These are phyloP conservation scores for Patella depressa DNA, from an alignment of 2,888 invertebrate species.

Conservation along the genomic window DNA sequence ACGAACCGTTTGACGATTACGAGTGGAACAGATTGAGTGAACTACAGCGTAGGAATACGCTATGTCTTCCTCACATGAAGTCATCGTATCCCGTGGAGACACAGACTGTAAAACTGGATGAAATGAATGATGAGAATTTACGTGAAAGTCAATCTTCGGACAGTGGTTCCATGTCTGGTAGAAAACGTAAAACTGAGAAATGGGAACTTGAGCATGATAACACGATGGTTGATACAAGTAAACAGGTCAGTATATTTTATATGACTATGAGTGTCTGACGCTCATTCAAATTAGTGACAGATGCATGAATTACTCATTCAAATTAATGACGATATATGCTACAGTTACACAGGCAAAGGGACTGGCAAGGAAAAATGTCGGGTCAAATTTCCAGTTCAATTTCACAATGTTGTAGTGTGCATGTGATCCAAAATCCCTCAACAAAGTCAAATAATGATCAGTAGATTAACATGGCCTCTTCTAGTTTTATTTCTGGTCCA, in stretches of 20 bases:
- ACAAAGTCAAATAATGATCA: too few relatives aligned
- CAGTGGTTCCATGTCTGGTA: conserved; percentile 13
- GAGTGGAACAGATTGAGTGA: conserved; percentile 66
- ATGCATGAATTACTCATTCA: too few relatives aligned
- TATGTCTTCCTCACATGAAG: conserved; percentile 70
- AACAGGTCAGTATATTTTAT: background rate
- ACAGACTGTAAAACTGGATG: conserved; percentile 45
- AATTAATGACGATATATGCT: background rate
- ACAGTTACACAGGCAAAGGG: too few relatives aligned
- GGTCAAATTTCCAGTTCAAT: too few relatives aligned
- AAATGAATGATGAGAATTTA: conserved; percentile 41
- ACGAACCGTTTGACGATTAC: conserved; percentile 60
- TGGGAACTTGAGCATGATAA: background rate
- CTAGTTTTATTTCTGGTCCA: too few relatives aligned
- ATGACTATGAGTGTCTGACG: background rate
- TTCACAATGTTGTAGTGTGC: too few relatives aligned
- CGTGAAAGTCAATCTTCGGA: conserved; percentile 41
- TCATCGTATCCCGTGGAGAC: conserved; percentile 71
- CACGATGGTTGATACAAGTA: background rate
- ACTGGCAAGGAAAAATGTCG: too few relatives aligned
- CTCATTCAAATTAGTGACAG: too few relatives aligned
- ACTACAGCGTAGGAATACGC: conserved; percentile 69
- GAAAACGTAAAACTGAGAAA: background rate
- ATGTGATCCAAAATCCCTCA: too few relatives aligned
- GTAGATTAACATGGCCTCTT: too few relatives aligned